A percentile compares a stretch with the other conserved stretches of the same genome.
These are phyloP conservation scores for Perithous albicinctus DNA, from an alignment of 2,888 invertebrate species.

Conservation along the genomic window DNA sequence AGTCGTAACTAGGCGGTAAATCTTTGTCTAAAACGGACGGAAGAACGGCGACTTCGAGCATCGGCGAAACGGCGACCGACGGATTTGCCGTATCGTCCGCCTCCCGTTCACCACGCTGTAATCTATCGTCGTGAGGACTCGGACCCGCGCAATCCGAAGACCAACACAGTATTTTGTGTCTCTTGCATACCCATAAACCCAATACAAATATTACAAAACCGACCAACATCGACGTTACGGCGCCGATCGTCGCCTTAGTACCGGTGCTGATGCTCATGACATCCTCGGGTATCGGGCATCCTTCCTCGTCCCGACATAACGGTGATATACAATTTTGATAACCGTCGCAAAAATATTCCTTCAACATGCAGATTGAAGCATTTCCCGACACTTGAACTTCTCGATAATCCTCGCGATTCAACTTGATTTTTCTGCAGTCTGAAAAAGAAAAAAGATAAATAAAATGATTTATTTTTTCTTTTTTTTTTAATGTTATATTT, in stretches of 20 bases:
- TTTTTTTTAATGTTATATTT: not conserved
- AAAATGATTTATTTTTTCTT: too few species aligned
- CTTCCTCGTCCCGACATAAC: slow-evolving; percentile 84
- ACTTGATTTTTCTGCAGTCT: slow-evolving; percentile 76
- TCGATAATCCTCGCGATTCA: slow-evolving; percentile 71
- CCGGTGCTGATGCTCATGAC: slow-evolving; percentile 76
- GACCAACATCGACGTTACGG: slow-evolving; percentile 85
- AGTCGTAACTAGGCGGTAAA: slow-evolving; percentile 87
- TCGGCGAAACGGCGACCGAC: slow-evolving; percentile 80
- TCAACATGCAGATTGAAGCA: slow-evolving; percentile 82
- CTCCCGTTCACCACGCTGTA: slow-evolving; percentile 72
- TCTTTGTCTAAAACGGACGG: slow-evolving; percentile 85
- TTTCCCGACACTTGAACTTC: slow-evolving; percentile 3
- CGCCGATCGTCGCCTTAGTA: slow-evolving; percentile 85
- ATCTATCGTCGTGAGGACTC: slow-evolving; percentile 70
- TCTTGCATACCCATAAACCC: slow-evolving; percentile 85
- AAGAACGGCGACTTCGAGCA: slow-evolving; percentile 81
- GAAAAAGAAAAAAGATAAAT: slow-evolving; percentile 12
- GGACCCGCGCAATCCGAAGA: slow-evolving; percentile 84
- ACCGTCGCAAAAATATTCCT: slow-evolving; percentile 84
- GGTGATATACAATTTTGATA: slow-evolving; percentile 85
- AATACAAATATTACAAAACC: slow-evolving; percentile 85
- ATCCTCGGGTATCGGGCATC: slow-evolving; percentile 77
- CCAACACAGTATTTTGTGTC: slow-evolving; percentile 86
- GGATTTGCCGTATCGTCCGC: slow-evolving; percentile 77